A percentile compares a stretch with the other conserved stretches of the same genome.
Conservation (phyloP, 1,140 invertebrate species). For the Acyrthosiphon pisum region DNA sequence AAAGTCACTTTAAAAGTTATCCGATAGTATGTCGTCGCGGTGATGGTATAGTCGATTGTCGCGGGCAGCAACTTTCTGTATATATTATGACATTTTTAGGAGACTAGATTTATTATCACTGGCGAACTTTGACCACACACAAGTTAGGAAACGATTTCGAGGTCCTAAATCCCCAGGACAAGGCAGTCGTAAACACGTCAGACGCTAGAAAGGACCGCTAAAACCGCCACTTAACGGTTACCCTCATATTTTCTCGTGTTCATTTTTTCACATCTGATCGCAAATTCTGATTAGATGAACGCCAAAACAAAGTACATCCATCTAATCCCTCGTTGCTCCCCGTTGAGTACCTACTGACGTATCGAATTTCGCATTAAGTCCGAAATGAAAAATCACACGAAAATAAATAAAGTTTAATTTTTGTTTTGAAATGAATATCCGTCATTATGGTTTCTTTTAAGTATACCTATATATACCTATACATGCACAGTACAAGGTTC, state of each 20-base stretch:
- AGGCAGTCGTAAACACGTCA: constrained; percentile 51
- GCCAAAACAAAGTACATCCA: neutral
- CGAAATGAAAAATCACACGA: neutral
- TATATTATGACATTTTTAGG: constrained; percentile 31
- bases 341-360: neutral
- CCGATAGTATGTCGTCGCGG: neutral
- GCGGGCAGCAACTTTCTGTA: neutral
- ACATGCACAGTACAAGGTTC: neutral
- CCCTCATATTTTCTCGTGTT: constrained; percentile 37
- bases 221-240: constrained; percentile 29
- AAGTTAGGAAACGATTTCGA: constrained; percentile 21
- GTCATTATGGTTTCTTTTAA: neutral
- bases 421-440: neutral
- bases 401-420: neutral
- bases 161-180: constrained; percentile 41
- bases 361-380: neutral
- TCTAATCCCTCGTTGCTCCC: neutral
- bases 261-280: constrained; percentile 27
- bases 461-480: neutral
- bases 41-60: constrained; percentile 1
- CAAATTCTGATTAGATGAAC: constrained; percentile 23
- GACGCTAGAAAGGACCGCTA: neutral
- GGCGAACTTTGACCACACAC: constrained; percentile 1
- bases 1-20: constrained; percentile 27
- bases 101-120: constrained; percentile 20